A percentile compares a stretch with the other conserved stretches of the same genome.
phyloP scores from a whole-genome alignment of 2,888 invertebrate species.

The Creontiades dilutus region DNA sequence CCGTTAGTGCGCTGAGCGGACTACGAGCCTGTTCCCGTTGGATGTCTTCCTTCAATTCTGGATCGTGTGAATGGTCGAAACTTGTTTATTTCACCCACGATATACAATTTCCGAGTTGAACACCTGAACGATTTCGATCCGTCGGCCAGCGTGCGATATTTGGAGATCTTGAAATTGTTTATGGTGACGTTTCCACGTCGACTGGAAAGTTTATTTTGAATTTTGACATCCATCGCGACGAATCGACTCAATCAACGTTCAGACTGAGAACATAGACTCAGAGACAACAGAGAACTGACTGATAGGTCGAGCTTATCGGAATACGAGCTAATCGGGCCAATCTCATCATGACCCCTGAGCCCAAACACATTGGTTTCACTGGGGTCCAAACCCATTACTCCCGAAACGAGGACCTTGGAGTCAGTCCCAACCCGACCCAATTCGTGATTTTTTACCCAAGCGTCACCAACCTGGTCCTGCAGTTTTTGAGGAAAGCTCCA shows the following conservation, averaged over 20 bases:
- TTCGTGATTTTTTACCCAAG: too few relatives aligned
- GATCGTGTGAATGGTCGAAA: slow-evolving; percentile 32
- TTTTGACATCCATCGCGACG: slow-evolving; percentile 1
- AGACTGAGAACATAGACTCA: too few relatives aligned
- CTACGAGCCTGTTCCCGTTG: background rate
- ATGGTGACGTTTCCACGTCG: slow-evolving; percentile 34
- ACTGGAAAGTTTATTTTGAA: slow-evolving; percentile 27
- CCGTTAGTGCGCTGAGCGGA: background rate
- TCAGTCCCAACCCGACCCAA: too few relatives aligned
- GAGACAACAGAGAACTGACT: background rate
- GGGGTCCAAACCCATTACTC: background rate
- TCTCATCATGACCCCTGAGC: background rate
- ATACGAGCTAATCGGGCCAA: slow-evolving; percentile 5
- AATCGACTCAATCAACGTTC: too few relatives aligned
- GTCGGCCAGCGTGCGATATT: slow-evolving; percentile 37
- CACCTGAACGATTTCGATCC: slow-evolving; percentile 43
- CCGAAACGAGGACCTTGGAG: too few relatives aligned
- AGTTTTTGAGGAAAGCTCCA: too few relatives aligned
- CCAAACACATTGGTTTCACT: background rate
- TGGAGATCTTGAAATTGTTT: background rate
- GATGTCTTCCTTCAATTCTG: background rate
- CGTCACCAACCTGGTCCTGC: too few relatives aligned
- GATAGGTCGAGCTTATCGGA: too few relatives aligned
- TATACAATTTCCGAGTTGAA: slow-evolving; percentile 24
- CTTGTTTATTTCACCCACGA: slow-evolving; percentile 29